phyloP scores from a whole-genome alignment of 2,797 vertebrate species.

The Danio kyathit region DNA sequence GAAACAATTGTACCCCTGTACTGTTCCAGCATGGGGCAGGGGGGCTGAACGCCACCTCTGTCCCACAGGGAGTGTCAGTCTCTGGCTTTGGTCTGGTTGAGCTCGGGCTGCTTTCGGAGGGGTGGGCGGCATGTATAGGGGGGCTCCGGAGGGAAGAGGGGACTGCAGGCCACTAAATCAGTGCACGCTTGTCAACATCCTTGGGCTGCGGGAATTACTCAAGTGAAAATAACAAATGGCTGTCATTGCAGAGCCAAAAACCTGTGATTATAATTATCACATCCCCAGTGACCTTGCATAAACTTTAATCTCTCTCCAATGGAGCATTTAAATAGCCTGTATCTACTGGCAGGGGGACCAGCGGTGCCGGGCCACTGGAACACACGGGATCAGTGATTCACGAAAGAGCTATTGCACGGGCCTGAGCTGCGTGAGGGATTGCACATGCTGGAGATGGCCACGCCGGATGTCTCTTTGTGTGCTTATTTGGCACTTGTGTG shows the following conservation, averaged over 20 bases:
- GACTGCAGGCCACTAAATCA: constrained; percentile 93
- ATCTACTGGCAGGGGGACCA: constrained; percentile 78
- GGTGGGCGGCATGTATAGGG: constrained; percentile 39
- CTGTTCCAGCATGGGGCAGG: constrained; percentile 18
- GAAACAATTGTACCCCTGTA: constrained; percentile 21
- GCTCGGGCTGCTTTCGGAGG: constrained; percentile 69
- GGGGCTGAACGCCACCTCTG: constrained; percentile 62
- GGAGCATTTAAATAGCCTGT: constrained; percentile 99
- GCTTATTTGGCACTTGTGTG: background rate
- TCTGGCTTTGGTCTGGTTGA: constrained; percentile 59
- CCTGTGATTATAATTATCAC: constrained; percentile 99
- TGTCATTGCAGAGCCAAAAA: constrained; percentile 99
- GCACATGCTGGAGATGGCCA: constrained; percentile 49
- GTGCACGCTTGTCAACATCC: constrained; percentile 97
- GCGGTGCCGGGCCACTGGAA: constrained; percentile 73
- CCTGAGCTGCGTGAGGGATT: constrained; percentile 61
- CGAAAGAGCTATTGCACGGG: constrained; percentile 74
- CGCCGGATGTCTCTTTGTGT: constrained; percentile 37
- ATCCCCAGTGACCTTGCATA: constrained; percentile 99
- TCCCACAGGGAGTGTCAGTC: constrained; percentile 66
- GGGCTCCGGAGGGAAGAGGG: constrained; percentile 68
- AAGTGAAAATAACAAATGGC: constrained; percentile 99
- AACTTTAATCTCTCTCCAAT: constrained; percentile 99
- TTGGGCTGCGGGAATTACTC: constrained; percentile 92
- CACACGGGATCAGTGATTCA: constrained; percentile 79